A percentile compares a stretch with the other conserved stretches of the same genome.
Evolutionary conservation across 2,888 invertebrate species (phyloP).

Genomic region (Saturnia pavonia): DNA sequence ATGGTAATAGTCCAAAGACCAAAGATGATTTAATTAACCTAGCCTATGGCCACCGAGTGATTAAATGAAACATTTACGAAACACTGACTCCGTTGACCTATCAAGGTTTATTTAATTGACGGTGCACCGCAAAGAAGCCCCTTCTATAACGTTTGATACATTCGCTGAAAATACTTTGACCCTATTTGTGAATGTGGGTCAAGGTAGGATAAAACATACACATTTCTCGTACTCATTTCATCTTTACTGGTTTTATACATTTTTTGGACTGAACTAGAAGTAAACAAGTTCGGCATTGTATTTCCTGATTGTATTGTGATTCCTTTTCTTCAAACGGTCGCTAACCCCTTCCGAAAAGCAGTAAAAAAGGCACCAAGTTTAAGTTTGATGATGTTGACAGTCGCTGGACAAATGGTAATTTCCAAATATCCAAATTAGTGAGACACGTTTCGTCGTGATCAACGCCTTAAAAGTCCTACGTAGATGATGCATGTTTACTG

Average conservation of each 20-base stretch:
- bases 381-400: background rate
- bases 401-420: background rate
- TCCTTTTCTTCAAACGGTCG: background rate
- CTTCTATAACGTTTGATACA: slow-evolving; percentile 15
- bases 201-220: slow-evolving; percentile 18
- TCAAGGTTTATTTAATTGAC: slow-evolving; percentile 42
- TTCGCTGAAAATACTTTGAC: slow-evolving; percentile 16
- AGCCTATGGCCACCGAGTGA: background rate
- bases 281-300: no score
- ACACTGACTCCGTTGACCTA: background rate
- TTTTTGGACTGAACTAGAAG: background rate
- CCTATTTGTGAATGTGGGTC: slow-evolving; percentile 20
- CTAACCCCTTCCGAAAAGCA: background rate
- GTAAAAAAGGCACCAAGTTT: background rate
- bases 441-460: slow-evolving; percentile 4
- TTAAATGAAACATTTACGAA: background rate
- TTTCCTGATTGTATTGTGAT: no score
- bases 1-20: background rate
- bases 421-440: background rate
- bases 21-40: background rate
- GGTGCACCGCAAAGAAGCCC: slow-evolving; percentile 29
- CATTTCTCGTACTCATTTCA: background rate
- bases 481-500: background rate
- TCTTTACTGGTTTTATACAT: background rate
- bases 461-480: background rate